Evolutionary conservation across 2,113 vertebrate genomes (phyloP), one percentile per base, ranked within the genome.

Genomic region (Gila orcuttii): DNA sequence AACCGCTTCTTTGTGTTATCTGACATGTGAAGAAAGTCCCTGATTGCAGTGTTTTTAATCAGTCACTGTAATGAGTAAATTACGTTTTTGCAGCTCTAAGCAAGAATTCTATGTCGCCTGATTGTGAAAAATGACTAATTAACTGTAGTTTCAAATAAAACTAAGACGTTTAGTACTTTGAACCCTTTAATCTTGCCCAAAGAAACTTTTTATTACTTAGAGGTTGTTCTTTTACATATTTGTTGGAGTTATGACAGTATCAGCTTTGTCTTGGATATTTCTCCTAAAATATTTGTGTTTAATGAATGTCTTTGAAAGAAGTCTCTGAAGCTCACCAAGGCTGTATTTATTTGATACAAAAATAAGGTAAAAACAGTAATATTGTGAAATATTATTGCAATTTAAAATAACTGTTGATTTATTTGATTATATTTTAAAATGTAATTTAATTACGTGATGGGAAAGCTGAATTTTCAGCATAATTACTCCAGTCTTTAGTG

Each of bases 111-210:
- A 80, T 31, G n/a, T 68, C 50, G 8, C 17, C 60, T 1, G 1
- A n/a, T 59, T n/a, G 33, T 0, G 7, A 62, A 64, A 64, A 45
- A 64, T 47, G 15, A 80, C 23, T 45, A 13, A 64, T 81, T 81
- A 50, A 47, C 39, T 12, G 79, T 47, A 62, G 57, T 62, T 80
- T 64, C 23, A 80, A 64, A 60, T 59, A 60, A 59, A 52, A 60
- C 8, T 59, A 79, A 80, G 3, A 36, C 7, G 4, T 81, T 47
- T 66, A 47, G 42, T 28, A 68, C 79, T 81, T 66, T 66, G 60
- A 81, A 47, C 42, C 17, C 15, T 81, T 62, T 79, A 60, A 79
- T 42, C 55, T 62, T 23, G 50, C 28, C 28, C 11, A n/a, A 52
- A 52, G 25, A 50, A 19, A 76, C 71, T 45, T 47, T 55, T 77